These are phyloP conservation scores for Oxytorus armatus DNA, from an alignment of 2,888 invertebrate species.

Conservation along the genomic window DNA sequence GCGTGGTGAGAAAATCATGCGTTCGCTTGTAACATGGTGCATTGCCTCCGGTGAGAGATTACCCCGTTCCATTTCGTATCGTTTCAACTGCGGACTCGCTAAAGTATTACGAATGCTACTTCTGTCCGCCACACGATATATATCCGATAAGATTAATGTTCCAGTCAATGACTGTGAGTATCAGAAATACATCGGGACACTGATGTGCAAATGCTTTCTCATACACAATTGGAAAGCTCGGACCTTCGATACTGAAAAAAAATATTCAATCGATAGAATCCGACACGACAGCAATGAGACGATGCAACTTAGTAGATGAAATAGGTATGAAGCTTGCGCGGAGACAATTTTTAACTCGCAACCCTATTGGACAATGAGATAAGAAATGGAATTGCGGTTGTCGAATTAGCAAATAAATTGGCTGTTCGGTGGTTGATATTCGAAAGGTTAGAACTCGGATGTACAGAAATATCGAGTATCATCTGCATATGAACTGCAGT, in stretches of 20 bases:
- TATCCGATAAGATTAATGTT: conserved; percentile 31
- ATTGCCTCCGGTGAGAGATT: conserved; percentile 53
- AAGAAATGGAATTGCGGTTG: too few species aligned
- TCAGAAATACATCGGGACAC: conserved; percentile 1
- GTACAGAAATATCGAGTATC: too few species aligned
- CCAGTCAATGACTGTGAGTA: conserved; percentile 15
- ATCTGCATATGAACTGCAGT: too few species aligned
- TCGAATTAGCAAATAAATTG: too few species aligned
- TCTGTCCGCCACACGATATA: conserved; percentile 34
- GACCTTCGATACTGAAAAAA: not conserved
- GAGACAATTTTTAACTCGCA: not conserved
- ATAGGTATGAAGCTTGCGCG: too few species aligned
- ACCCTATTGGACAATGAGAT: too few species aligned
- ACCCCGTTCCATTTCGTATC: conserved; percentile 45
- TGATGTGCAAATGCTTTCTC: not conserved
- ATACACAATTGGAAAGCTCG: not conserved
- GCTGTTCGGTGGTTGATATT: too few species aligned
- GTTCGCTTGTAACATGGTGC: conserved; percentile 31
- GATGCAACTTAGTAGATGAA: too few species aligned
- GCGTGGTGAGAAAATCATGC: conserved; percentile 47
- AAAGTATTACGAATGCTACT: conserved; percentile 46
- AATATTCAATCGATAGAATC: not conserved
- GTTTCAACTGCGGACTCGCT: conserved; percentile 23
- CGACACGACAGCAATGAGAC: too few species aligned
- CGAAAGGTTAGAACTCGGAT: too few species aligned